A percentile compares a stretch with the other conserved stretches of the same genome.
These are phyloP conservation scores for Beris morrisii DNA, from an alignment of 2,888 invertebrate genomes.

Conservation along the genomic window DNA sequence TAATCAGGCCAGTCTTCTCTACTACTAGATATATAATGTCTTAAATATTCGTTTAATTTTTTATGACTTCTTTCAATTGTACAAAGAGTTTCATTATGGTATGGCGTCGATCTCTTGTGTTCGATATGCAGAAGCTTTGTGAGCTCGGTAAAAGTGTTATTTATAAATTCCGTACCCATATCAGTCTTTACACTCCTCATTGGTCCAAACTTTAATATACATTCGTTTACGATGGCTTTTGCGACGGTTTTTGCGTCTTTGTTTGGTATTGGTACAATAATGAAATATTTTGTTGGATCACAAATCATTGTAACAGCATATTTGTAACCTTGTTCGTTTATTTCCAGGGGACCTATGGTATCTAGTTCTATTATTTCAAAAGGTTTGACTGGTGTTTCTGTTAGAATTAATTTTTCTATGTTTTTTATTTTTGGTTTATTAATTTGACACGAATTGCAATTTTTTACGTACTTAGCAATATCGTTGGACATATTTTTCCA, in stretches of 20 bases:
- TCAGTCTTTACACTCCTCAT: conserved; percentile 38
- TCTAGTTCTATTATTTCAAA: conserved; percentile 40
- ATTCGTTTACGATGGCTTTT: conserved; percentile 40
- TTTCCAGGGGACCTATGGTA: conserved; percentile 39
- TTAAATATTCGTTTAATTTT: conserved; percentile 39
- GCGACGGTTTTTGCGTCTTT: conserved; percentile 42
- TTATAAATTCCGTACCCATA: conserved; percentile 39
- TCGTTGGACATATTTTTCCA: no score
- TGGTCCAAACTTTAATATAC: conserved; percentile 40
- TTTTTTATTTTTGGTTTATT: conserved; percentile 18
- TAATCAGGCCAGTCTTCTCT: conserved; percentile 37
- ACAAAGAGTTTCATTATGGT: conserved; percentile 40
- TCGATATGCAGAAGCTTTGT: conserved; percentile 31
- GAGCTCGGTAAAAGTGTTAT: conserved; percentile 32
- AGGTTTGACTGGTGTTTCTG: conserved; percentile 2
- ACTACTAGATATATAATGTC: conserved; percentile 27
- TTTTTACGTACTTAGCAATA: no score
- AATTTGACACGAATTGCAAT: not conserved
- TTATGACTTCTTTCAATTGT: conserved; percentile 41
- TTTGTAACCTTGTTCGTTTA: conserved; percentile 36
- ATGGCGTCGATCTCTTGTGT: conserved; percentile 35
- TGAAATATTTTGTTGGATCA: conserved; percentile 40
- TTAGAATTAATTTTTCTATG: no score
- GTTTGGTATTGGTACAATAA: conserved; percentile 39
- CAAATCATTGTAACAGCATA: conserved; percentile 40